Evolutionary conservation across 2,797 vertebrate genomes (phyloP), one percentile per base, ranked within the genome.

Genomic region (Myotis findleyi): DNA sequence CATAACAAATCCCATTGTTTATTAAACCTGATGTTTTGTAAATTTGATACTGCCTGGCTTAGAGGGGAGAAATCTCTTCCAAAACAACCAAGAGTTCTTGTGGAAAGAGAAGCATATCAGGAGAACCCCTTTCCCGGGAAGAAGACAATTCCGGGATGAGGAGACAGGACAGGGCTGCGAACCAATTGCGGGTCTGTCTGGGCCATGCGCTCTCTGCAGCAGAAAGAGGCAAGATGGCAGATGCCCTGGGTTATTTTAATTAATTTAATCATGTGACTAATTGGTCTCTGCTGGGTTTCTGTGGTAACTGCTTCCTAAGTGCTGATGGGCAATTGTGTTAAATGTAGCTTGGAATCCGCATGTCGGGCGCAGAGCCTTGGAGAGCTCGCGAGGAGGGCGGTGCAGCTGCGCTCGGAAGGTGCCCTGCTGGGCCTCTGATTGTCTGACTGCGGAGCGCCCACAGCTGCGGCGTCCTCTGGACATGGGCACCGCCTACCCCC

Each of bases 211-310:
- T 98, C 92, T 93, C 97, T 68, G 53, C 96, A 97, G 97, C 98
- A 98, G 97, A 97, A 97, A 98, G 96, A 98, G 97, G 97, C 95
- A 98, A 98, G 98, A 98, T 98, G 98, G 98, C 98, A 98, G 98
- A 98, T 98, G 98, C 98, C 98, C 98, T 98, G 97, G 98, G 97
- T 98, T 98, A 98, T 98, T 98, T 98, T 98, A 98, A 99, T 99
- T 99, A 98, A 99, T 98, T 98, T 98, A 99, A 99, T 98, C 98
- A 99, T 98, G 98, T 98, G 98, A 98, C 98, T 99, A 99, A 99
- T 98, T 99, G 98, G 98, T 98, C 98, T 99, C 98, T 98, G 98
- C 98, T 98, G 98, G 98, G 98, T 99, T 99, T 98, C 98, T 98
- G 98, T 98, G 98, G 98, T 98, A 98, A 99, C 98, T 98, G 98